Evolutionary conservation across 2,797 vertebrate species (phyloP).

Genomic region (Columba guinea): DNA sequence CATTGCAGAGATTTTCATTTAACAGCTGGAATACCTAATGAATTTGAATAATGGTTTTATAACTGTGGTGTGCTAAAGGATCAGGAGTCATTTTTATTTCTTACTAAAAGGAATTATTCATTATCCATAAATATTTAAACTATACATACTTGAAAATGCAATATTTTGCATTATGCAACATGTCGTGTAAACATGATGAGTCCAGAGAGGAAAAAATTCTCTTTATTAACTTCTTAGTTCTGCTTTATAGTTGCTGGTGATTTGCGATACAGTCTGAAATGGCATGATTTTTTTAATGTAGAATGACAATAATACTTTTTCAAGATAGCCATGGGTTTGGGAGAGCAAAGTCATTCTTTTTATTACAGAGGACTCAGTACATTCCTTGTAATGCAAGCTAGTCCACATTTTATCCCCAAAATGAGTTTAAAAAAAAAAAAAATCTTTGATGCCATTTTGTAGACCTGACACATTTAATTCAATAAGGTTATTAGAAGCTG

Average conservation of each 20-base stretch:
- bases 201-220: neutral
- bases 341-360: neutral
- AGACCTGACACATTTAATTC: neutral
- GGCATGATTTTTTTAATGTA: neutral
- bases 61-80: neutral
- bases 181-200: neutral
- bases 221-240: neutral
- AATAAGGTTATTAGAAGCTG: neutral
- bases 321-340: neutral
- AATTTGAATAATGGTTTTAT: slow-evolving; percentile 1
- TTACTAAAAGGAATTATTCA: neutral
- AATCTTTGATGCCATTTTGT: neutral
- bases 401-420: neutral
- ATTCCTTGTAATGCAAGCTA: neutral
- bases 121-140: slow-evolving; percentile 30
- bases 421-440: neutral
- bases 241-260: neutral
- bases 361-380: neutral
- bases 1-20: neutral
- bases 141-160: neutral
- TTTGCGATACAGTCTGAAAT: neutral
- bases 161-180: neutral
- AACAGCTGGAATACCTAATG: neutral
- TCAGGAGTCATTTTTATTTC: slow-evolving; percentile 5
- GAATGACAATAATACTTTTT: slow-evolving; percentile 9